Conservation (phyloP, 2,888 invertebrate genomes). For the Drosophila suboccidentalis region DNA sequence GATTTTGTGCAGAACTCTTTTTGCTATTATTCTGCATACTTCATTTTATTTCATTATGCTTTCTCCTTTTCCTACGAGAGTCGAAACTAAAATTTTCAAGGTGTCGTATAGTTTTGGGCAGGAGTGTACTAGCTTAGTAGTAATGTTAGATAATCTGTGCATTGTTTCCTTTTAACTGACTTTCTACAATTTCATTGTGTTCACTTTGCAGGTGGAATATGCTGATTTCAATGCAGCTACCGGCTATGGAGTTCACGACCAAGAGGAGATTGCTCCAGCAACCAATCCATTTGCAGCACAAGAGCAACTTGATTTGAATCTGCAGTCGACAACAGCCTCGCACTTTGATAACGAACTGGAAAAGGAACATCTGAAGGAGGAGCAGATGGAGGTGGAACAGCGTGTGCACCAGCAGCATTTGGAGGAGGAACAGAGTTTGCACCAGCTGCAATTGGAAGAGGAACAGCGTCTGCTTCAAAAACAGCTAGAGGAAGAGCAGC, state of each 20-base stretch:
- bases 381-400: constrained; percentile 12
- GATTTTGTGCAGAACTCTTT: too few relatives aligned
- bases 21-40: too few relatives aligned
- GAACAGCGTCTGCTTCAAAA: constrained; percentile 11
- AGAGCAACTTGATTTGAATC: constrained; percentile 8
- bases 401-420: constrained; percentile 9
- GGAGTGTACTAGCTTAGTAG: background rate
- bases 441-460: constrained; percentile 3
- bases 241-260: constrained; percentile 54
- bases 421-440: constrained; percentile 14
- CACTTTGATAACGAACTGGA: constrained; percentile 24
- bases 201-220: constrained; percentile 67
- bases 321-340: constrained; percentile 23
- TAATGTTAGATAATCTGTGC: background rate
- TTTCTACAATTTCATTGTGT: constrained; percentile 8
- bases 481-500: constrained; percentile 23
- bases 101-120: too few relatives aligned
- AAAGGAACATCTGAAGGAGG: constrained; percentile 12
- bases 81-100: too few relatives aligned
- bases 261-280: constrained; percentile 15
- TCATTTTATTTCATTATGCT: too few relatives aligned
- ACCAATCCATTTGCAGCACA: constrained; percentile 55
- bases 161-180: constrained; percentile 3
- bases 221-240: constrained; percentile 72
- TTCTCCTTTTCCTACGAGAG: too few relatives aligned